Conservation (phyloP, 2,888 invertebrate genomes). For the Oligia fasciuncula region DNA sequence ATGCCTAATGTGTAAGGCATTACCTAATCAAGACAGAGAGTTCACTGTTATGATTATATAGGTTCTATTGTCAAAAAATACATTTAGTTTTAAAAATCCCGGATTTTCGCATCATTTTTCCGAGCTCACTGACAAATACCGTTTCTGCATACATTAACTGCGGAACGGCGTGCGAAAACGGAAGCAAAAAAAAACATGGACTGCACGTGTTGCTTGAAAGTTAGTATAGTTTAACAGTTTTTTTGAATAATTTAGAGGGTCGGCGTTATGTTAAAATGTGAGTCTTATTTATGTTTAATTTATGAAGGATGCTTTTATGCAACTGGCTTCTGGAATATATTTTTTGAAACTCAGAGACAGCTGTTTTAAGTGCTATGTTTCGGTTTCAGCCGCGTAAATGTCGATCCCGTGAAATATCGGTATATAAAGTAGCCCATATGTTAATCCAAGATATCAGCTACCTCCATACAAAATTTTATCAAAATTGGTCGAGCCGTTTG, state of each 20-base stretch:
- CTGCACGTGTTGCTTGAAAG: slow-evolving; percentile 49
- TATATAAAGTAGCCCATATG: no score
- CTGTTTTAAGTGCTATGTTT: neutral
- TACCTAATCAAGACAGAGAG: neutral
- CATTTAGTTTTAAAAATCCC: neutral
- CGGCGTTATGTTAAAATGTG: slow-evolving; percentile 41
- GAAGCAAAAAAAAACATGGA: slow-evolving; percentile 14
- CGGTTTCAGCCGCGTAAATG: no score
- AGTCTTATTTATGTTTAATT: slow-evolving; percentile 44
- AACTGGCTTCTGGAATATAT: slow-evolving; percentile 17
- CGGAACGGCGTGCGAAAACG: slow-evolving; percentile 22
- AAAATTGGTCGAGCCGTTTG: no score
- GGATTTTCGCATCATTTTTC: slow-evolving; percentile 24
- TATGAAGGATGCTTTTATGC: slow-evolving; percentile 29
- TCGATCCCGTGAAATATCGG: no score
- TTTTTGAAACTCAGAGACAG: neutral
- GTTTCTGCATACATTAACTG: slow-evolving; percentile 54
- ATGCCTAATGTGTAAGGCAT: neutral
- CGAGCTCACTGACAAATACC: slow-evolving; percentile 31
- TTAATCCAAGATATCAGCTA: no score
- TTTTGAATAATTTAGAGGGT: slow-evolving; percentile 45
- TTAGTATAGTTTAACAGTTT: slow-evolving; percentile 38
- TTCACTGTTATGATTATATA: neutral
- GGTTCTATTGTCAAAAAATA: slow-evolving; percentile 5
- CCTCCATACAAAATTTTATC: no score